A percentile compares a stretch with the other conserved stretches of the same genome.
Evolutionary conservation across 2,888 invertebrate species (phyloP).

Genomic region (Piscicola geometra): DNA sequence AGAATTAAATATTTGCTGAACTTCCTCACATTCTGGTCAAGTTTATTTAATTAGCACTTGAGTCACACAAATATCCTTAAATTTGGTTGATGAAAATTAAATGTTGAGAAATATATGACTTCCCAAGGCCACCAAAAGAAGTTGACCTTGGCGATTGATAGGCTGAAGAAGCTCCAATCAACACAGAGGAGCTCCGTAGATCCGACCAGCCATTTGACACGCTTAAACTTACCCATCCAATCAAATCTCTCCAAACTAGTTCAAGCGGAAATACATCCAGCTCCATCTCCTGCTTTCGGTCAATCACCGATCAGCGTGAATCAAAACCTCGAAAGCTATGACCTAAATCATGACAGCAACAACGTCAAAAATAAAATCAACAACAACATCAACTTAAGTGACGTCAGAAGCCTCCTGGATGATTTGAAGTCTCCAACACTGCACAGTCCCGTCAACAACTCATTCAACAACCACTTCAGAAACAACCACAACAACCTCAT

Average conservation of each 20-base stretch:
- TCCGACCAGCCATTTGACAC: not conserved
- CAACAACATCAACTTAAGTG: not conserved
- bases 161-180: conserved; percentile 73
- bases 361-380: conserved; percentile 7
- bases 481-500: not conserved
- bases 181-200: not conserved
- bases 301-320: not conserved
- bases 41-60: too few relatives aligned
- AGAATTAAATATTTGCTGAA: conserved; percentile 1
- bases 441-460: not conserved
- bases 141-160: conserved; percentile 89
- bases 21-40: conserved; percentile 12
- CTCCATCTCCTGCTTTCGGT: not conserved
- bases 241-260: conserved; percentile 2
- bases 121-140: conserved; percentile 97
- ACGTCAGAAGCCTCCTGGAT: not conserved
- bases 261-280: not conserved
- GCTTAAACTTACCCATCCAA: not conserved
- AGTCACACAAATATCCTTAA: too few relatives aligned
- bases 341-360: not conserved
- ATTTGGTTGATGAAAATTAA: too few relatives aligned
- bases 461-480: conserved; percentile 2
- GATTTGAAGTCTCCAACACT: not conserved
- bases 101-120: too few relatives aligned
- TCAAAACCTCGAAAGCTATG: not conserved